A percentile compares a stretch with the other conserved stretches of the same genome.
phyloP scores from a whole-genome alignment of 2,113 vertebrate species.

The Halcyon senegalensis region DNA sequence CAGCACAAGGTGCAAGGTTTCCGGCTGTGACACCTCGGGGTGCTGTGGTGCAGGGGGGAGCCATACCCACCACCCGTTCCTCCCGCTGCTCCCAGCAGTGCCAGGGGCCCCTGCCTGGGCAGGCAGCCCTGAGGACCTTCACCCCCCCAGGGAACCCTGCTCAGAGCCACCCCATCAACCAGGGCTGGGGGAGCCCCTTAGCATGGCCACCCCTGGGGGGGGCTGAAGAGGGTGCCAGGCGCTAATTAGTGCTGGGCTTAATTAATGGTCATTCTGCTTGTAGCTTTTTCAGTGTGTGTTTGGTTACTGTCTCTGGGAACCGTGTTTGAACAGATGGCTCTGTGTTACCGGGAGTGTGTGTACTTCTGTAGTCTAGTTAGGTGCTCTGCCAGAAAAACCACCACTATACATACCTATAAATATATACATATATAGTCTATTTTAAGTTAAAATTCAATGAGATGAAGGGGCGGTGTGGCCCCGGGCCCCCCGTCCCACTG shows the following conservation, averaged over 20 bases:
- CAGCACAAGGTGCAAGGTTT: not conserved
- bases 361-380: conserved; percentile 99
- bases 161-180: not conserved
- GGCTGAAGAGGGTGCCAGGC: conserved; percentile 23
- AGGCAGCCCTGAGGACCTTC: not conserved
- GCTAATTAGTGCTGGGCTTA: conserved; percentile 76
- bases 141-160: not conserved
- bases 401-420: conserved; percentile 80
- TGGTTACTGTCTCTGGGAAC: conserved; percentile 86
- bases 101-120: not conserved
- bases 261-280: conserved; percentile 84
- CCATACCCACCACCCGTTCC: no score
- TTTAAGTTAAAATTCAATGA: conserved; percentile 79
- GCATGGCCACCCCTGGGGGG: not conserved
- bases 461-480: conserved; percentile 6
- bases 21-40: not conserved
- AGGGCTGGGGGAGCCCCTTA: not conserved
- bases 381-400: conserved; percentile 85
- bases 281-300: conserved; percentile 83
- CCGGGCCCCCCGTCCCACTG: conserved; percentile 39
- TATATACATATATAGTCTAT: conserved; percentile 80
- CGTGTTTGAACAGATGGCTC: conserved; percentile 80
- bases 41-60: not conserved
- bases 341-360: conserved; percentile 90
- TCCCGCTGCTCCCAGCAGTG: not conserved